Percentiles rank a stretch among this genome's conserved stretches.
Evolutionary conservation across 2,797 vertebrate genomes (phyloP).

Genomic region (Esox masquinongy): DNA sequence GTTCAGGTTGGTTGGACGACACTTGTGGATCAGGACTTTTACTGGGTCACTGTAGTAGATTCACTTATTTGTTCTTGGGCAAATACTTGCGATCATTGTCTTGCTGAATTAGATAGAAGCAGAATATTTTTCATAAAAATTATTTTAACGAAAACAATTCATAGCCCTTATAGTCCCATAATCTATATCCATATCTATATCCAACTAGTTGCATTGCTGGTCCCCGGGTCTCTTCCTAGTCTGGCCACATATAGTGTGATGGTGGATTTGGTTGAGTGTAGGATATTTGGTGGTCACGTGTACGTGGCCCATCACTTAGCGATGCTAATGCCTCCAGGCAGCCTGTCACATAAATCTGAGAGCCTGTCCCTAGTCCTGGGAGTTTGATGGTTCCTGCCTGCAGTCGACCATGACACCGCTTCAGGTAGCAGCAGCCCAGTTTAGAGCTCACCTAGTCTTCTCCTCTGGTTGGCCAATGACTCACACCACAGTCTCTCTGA

Average conservation of each 20-base stretch:
- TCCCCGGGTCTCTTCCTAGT: constrained; percentile 36
- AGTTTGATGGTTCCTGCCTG: constrained; percentile 48
- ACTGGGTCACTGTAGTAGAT: too few species aligned
- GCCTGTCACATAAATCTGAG: constrained; percentile 73
- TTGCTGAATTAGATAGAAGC: too few species aligned
- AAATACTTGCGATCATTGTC: too few species aligned
- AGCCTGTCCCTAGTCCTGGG: constrained; percentile 48
- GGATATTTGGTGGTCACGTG: constrained; percentile 18
- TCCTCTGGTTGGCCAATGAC: constrained; percentile 43
- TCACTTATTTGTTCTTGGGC: too few species aligned
- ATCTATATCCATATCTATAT: too few species aligned
- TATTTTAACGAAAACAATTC: too few species aligned
- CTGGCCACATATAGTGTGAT: constrained; percentile 15
- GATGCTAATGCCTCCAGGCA: constrained; percentile 70
- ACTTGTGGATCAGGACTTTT: too few species aligned
- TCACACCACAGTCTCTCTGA: constrained; percentile 49
- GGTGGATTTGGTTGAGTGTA: neutral
- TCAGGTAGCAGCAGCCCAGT: constrained; percentile 38
- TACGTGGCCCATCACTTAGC: constrained; percentile 40
- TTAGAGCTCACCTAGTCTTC: constrained; percentile 51
- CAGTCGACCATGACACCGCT: constrained; percentile 43
- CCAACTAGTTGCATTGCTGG: constrained; percentile 7
- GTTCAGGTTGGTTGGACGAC: too few species aligned
- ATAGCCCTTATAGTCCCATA: too few species aligned
- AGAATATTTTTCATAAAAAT: too few species aligned